A percentile compares a stretch with the other conserved stretches of the same genome.
These are phyloP conservation scores for Hoplodrina ambigua DNA, from an alignment of 2,888 invertebrate genomes.

Conservation along the genomic window DNA sequence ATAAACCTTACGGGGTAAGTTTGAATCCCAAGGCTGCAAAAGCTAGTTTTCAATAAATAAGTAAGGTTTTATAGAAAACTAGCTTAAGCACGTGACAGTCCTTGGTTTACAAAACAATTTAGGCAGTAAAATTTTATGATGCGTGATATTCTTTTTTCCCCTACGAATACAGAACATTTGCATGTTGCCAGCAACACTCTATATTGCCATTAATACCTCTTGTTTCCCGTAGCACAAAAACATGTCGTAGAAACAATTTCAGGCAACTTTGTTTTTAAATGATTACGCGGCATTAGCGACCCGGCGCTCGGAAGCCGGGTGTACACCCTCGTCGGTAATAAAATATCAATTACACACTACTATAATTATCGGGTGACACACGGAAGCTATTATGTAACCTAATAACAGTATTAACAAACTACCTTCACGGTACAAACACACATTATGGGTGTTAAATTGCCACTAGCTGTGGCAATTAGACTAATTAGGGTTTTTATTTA, in stretches of 20 bases:
- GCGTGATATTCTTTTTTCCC: too few relatives aligned
- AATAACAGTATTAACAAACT: constrained; percentile 5
- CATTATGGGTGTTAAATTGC: constrained; percentile 11
- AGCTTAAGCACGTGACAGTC: too few relatives aligned
- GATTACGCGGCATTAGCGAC: background rate
- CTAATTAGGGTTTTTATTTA: constrained; percentile 4
- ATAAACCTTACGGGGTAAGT: too few relatives aligned
- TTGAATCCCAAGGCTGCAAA: too few relatives aligned
- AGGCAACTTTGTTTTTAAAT: background rate
- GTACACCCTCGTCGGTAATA: background rate
- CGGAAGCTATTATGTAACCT: constrained; percentile 12
- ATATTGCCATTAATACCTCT: too few relatives aligned
- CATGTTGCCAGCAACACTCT: too few relatives aligned
- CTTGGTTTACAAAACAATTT: too few relatives aligned
- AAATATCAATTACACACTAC: constrained; percentile 14
- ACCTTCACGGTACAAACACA: background rate
- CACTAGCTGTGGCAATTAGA: constrained; percentile 3
- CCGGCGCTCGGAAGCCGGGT: background rate
- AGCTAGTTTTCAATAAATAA: too few relatives aligned
- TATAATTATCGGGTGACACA: constrained; percentile 13
- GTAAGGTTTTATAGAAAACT: too few relatives aligned
- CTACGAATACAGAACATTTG: too few relatives aligned
- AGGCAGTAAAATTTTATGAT: too few relatives aligned
- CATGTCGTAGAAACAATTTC: background rate
- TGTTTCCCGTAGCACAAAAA: too few relatives aligned